Conservation (phyloP, 2,113 vertebrate genomes). For the Neolamprologus sp. region DNA sequence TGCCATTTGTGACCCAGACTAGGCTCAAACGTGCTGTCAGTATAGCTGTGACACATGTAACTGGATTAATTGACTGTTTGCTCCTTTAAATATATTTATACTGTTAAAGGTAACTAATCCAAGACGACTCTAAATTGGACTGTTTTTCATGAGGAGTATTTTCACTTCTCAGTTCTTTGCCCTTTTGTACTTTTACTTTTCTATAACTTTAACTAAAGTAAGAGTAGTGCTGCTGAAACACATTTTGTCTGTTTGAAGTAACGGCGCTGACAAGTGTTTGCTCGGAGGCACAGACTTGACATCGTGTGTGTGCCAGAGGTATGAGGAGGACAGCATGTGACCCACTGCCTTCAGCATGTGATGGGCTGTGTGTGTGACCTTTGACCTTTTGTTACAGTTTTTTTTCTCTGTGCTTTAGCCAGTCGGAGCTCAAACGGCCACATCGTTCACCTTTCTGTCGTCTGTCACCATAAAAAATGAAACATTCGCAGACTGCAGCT, state of each 20-base stretch:
- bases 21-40: background rate
- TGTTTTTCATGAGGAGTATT: background rate
- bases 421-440: background rate
- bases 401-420: background rate
- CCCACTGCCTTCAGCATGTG: conserved; percentile 10
- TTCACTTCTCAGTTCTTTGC: background rate
- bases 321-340: conserved; percentile 35
- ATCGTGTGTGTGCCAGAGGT: background rate
- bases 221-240: background rate
- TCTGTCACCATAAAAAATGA: background rate
- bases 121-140: background rate
- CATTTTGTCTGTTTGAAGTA: background rate
- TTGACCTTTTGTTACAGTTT: conserved; percentile 4
- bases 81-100: background rate
- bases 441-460: background rate
- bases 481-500: background rate
- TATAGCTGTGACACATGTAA: background rate
- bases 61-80: background rate
- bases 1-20: background rate
- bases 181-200: background rate
- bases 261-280: background rate
- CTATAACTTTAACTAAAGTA: background rate
- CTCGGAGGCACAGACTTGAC: background rate
- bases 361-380: conserved; percentile 15
- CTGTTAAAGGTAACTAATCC: background rate